Evolutionary conservation across 2,888 invertebrate species (phyloP), one percentile per base, ranked within the genome.

Genomic region (Lasioglossum zephyrum): DNA sequence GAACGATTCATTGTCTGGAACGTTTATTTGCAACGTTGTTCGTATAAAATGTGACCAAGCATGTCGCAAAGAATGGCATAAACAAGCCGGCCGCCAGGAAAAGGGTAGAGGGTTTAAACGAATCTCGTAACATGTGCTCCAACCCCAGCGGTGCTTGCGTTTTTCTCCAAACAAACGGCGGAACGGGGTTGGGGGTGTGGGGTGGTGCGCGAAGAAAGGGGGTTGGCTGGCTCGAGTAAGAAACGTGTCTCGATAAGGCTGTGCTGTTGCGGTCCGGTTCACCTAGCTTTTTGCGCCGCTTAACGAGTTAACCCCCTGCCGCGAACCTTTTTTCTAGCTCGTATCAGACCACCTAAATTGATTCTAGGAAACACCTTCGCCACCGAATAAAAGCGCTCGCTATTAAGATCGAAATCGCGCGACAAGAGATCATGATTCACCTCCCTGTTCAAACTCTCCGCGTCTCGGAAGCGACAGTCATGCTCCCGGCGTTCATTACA

Each of bases 121-220:
- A 77, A 39, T 76, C 57, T 22, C 57, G 49, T 39, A 77, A 81
- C 82, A 60, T 72, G 47, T 47, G 44, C 70, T 36, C 73, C 69
- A 81, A 78, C 66, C 63, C 60, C 53, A 36, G 60, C 60, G 44
- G 44, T 31, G n/a, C 53, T 39, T 69, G 74, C n/a, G n/a, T 82
- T 84, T 80, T 77, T 77, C 74, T 63, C n/a, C 53, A 74, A 77
- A 74, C 69, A 74, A 77, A 77, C 63, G 49, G 5, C 4, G 69
- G 63, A 18, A 69, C 36, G 22, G 26, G 36, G 36, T 31, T 31
- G 36, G 3, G 36, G 36, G 36, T 2, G 36, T 2, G 36, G 44
- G 31, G 57, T 9, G 44, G 31, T 26, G 60, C 26, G 60, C 60
- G 60, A 60, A 60, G 39, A 60, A 53, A 53, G 72, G 66, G 75